A percentile compares a stretch with the other conserved stretches of the same genome.
Evolutionary conservation across 2,888 invertebrate species (phyloP).

Genomic region (Ennomos erosarius): DNA sequence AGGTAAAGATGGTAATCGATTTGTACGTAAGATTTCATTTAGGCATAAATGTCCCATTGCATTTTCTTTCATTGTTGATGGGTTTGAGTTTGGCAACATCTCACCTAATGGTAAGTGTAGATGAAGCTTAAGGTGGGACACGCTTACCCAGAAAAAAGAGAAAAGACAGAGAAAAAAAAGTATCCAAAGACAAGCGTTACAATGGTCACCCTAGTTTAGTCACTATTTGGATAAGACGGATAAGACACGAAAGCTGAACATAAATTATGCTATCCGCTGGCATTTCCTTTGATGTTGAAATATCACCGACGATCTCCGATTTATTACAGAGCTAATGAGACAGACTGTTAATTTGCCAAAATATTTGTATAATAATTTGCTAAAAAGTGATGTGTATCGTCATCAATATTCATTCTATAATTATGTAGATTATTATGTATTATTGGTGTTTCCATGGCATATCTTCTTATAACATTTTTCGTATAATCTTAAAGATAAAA

Average conservation of each 20-base stretch:
- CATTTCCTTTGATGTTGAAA: constrained; percentile 39
- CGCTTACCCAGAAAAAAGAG: too few relatives aligned
- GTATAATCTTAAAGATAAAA: too few relatives aligned
- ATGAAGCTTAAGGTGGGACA: too few relatives aligned
- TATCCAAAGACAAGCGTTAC: neutral
- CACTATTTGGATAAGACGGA: constrained; percentile 45
- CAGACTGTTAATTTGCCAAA: constrained; percentile 17
- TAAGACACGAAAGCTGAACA: constrained; percentile 49
- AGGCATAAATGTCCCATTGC: too few relatives aligned
- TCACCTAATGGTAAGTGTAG: too few relatives aligned
- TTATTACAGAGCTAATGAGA: constrained; percentile 26
- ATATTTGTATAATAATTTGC: constrained; percentile 16
- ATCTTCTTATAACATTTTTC: too few relatives aligned
- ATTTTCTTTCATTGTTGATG: too few relatives aligned
- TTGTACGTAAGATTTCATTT: too few relatives aligned
- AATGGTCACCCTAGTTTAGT: constrained; percentile 12
- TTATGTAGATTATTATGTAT: neutral
- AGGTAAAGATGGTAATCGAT: too few relatives aligned
- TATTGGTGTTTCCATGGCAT: constrained; percentile 3
- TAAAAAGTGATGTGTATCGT: constrained; percentile 13
- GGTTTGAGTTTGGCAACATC: too few relatives aligned
- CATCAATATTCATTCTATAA: neutral
- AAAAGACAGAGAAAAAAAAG: too few relatives aligned
- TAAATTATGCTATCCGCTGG: constrained; percentile 54
- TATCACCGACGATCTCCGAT: constrained; percentile 21